Evolutionary conservation across 2,113 vertebrate genomes (phyloP).

Genomic region (Marmota monax): DNA sequence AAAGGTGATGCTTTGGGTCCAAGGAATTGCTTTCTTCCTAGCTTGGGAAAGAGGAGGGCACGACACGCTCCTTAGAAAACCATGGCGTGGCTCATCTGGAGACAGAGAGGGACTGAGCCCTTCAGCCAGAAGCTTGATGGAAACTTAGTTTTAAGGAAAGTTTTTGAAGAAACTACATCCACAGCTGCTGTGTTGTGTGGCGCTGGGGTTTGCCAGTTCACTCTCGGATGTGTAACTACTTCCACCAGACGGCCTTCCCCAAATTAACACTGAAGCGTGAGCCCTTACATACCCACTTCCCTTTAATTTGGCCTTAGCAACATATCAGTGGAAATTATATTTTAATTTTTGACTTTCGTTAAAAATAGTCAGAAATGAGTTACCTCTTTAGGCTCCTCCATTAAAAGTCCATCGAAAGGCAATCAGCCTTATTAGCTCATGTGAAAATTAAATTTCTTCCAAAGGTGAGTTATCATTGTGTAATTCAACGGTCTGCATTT

Average conservation of each 20-base stretch:
- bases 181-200: background rate
- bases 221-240: background rate
- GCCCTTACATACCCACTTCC: conserved; percentile 26
- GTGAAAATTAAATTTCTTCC: conserved; percentile 67
- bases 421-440: conserved; percentile 63
- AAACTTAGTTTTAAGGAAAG: conserved; percentile 37
- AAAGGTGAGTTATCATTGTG: conserved; percentile 57
- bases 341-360: conserved; percentile 75
- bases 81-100: background rate
- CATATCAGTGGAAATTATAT: conserved; percentile 40
- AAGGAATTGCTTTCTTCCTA: background rate
- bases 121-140: background rate
- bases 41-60: background rate
- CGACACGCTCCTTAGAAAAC: no score
- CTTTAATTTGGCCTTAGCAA: conserved; percentile 42
- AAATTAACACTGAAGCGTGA: conserved; percentile 61
- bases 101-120: background rate
- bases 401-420: conserved; percentile 75
- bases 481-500: conserved; percentile 22
- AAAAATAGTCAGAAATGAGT: conserved; percentile 59
- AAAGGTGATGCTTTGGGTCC: background rate
- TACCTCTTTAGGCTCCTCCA: background rate
- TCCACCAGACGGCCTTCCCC: conserved; percentile 28
- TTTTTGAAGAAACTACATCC: conserved; percentile 31
- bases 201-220: background rate